phyloP scores from a whole-genome alignment of 1,140 invertebrate genomes.

The Fragariocoptes setiger region DNA sequence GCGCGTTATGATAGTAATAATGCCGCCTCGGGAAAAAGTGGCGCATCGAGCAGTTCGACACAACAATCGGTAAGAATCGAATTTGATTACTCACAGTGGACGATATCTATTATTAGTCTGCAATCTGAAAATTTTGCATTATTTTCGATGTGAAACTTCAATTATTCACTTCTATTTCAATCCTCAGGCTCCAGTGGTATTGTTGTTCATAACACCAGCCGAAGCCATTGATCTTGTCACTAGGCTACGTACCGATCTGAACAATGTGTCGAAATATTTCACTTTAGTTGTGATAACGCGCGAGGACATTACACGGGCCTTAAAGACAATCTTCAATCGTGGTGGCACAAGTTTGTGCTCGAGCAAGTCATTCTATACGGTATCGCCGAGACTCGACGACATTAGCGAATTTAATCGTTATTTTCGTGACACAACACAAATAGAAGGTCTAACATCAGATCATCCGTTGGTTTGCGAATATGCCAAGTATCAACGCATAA shows the following conservation, averaged over 20 bases:
- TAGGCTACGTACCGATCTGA: not conserved
- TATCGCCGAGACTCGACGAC: not conserved
- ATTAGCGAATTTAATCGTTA: not conserved
- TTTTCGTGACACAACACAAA: not conserved
- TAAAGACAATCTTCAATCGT: not conserved
- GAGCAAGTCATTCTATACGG: not conserved
- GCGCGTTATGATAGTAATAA: no score
- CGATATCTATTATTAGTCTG: no score
- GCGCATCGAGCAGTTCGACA: no score
- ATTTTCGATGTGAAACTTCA: no score
- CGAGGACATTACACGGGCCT: not conserved
- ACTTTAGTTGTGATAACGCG: not conserved
- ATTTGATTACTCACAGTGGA: no score
- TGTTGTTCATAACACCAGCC: not conserved
- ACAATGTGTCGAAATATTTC: not conserved
- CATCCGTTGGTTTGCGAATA: not conserved
- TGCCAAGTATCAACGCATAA: not conserved
- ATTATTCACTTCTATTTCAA: no score
- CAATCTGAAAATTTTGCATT: no score
- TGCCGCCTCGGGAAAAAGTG: no score
- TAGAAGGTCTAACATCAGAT: not conserved
- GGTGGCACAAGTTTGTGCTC: not conserved
- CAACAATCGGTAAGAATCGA: no score
- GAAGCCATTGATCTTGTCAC: not conserved
- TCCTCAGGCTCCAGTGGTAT: not conserved